A percentile compares a stretch with the other conserved stretches of the same genome.
These are phyloP conservation scores for Cyprinella venusta DNA, from an alignment of 2,797 vertebrate genomes.

Conservation along the genomic window DNA sequence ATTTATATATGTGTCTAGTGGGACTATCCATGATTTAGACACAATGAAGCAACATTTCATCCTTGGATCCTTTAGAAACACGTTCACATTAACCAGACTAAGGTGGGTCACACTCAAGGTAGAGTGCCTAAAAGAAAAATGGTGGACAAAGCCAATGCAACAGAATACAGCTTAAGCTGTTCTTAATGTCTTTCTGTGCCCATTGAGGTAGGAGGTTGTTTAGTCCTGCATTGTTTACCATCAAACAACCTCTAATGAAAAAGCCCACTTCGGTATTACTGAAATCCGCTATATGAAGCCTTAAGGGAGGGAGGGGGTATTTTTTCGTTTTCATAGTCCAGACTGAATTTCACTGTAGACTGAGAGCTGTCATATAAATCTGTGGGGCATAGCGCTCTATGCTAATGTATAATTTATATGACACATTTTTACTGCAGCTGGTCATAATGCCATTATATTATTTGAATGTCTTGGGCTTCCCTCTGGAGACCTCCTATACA, in stretches of 20 bases:
- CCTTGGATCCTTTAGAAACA: conserved; percentile 44
- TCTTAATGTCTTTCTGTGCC: conserved; percentile 56
- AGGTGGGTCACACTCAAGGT: conserved; percentile 45
- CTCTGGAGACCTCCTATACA: conserved; percentile 71
- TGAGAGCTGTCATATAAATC: conserved; percentile 75
- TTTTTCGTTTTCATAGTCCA: conserved; percentile 59
- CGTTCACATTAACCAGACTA: conserved; percentile 41
- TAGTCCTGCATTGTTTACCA: conserved; percentile 49
- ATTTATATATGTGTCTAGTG: not conserved
- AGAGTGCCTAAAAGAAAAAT: conserved; percentile 46
- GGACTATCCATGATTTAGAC: not conserved
- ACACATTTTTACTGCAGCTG: conserved; percentile 74
- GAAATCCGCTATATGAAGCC: conserved; percentile 59
- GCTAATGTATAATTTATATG: conserved; percentile 81
- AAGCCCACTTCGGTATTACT: conserved; percentile 62
- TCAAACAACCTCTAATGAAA: conserved; percentile 67
- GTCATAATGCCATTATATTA: conserved; percentile 80
- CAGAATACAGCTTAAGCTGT: conserved; percentile 59
- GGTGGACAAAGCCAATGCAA: conserved; percentile 56
- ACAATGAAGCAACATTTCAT: conserved; percentile 15
- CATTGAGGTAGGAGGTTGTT: conserved; percentile 48
- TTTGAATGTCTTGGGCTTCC: conserved; percentile 75
- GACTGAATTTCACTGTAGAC: conserved; percentile 65
- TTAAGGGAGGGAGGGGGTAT: conserved; percentile 41
- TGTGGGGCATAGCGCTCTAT: conserved; percentile 67